phyloP scores from a whole-genome alignment of 1,140 invertebrate genomes.

The Phymorhynchus buccinoides region DNA sequence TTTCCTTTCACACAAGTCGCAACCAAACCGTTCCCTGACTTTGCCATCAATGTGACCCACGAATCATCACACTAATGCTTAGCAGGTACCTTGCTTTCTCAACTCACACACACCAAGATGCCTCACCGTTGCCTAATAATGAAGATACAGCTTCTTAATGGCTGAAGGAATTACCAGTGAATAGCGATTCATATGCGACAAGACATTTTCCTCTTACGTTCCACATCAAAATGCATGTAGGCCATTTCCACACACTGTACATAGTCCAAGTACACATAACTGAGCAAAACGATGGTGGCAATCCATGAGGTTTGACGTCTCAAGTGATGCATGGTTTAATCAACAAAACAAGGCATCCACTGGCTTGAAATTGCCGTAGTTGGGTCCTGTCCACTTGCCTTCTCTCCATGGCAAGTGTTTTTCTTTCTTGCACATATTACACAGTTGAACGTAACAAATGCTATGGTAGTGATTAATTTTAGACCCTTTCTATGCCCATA shows the following conservation, averaged over 20 bases:
- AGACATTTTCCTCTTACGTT: no score
- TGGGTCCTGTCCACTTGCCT: background rate
- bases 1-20: background rate
- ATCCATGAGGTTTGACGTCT: background rate
- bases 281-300: background rate
- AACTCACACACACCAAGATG: background rate
- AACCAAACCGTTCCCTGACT: background rate
- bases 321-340: constrained; percentile 11
- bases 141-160: background rate
- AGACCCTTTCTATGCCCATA: background rate
- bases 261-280: background rate
- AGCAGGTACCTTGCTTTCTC: background rate
- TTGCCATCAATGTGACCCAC: background rate
- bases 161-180: no score
- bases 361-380: constrained; percentile 16
- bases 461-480: background rate
- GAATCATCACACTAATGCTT: background rate
- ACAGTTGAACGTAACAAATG: background rate
- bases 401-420: background rate
- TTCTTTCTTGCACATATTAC: background rate
- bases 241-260: background rate
- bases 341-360: constrained; percentile 13
- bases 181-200: no score
- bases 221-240: background rate
- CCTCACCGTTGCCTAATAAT: background rate